A percentile compares a stretch with the other conserved stretches of the same genome.
phyloP scores from a whole-genome alignment of 2,113 vertebrate species.

The Ia io region DNA sequence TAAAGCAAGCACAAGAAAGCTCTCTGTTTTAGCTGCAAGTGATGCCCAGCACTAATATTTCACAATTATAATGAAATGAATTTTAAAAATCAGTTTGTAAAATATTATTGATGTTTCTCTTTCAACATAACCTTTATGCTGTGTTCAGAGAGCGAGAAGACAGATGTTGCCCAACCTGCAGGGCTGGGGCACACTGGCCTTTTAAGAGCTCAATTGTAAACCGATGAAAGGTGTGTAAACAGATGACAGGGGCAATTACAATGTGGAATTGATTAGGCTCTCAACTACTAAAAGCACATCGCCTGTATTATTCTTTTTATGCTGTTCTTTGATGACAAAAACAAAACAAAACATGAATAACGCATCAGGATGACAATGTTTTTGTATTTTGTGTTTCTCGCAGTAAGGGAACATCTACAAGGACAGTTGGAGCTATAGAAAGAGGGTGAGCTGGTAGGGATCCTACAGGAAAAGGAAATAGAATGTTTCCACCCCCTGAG shows the following conservation, averaged over 20 bases:
- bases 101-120: constrained; percentile 47
- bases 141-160: constrained; percentile 19
- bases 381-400: neutral
- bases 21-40: constrained; percentile 49
- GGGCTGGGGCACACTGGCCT: constrained; percentile 33
- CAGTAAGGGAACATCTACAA: constrained; percentile 2
- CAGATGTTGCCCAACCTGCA: constrained; percentile 42
- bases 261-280: constrained; percentile 62
- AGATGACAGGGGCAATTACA: constrained; percentile 51
- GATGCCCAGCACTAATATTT: constrained; percentile 52
- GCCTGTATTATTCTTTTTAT: constrained; percentile 60
- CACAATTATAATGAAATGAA: constrained; percentile 70
- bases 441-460: rapidly evolving
- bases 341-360: constrained; percentile 31
- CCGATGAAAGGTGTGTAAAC: constrained; percentile 49
- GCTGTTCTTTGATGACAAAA: constrained; percentile 61
- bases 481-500: neutral
- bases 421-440: neutral
- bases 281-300: constrained; percentile 18
- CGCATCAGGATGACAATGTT: constrained; percentile 41
- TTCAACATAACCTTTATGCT: constrained; percentile 37
- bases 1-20: neutral
- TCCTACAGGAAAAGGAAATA: neutral
- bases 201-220: constrained; percentile 51
- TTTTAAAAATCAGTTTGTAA: constrained; percentile 69